These are phyloP conservation scores for Coracopsis vasa DNA, from an alignment of 2,113 vertebrate species.

Conservation along the genomic window DNA sequence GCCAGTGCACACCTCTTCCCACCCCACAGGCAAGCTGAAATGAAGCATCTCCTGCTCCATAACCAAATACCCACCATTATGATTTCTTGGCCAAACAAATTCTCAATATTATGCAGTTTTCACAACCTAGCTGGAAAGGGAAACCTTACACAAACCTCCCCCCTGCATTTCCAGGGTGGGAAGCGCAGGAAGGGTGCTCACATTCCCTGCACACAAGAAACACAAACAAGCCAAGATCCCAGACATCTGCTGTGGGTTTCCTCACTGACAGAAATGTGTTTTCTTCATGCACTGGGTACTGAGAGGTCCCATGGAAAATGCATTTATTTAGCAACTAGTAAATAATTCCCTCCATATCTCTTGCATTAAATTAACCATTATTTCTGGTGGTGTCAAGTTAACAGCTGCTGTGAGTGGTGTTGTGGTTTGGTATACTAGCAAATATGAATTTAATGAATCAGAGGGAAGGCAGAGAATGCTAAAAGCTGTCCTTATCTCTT, in stretches of 20 bases:
- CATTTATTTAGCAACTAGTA: neutral
- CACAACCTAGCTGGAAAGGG: neutral
- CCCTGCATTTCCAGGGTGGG: neutral
- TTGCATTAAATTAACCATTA: neutral
- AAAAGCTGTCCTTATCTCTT: neutral
- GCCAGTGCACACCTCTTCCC: neutral
- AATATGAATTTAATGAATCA: neutral
- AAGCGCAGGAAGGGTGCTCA: neutral
- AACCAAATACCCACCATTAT: rapidly evolving
- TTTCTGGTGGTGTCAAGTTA: neutral
- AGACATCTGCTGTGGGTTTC: neutral
- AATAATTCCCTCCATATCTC: neutral
- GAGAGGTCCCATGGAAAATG: neutral
- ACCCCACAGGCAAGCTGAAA: neutral
- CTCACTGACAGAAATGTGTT: neutral
- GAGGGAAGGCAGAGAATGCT: neutral
- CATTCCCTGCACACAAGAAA: neutral
- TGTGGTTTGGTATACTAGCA: neutral
- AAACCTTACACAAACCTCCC: neutral
- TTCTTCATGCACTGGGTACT: neutral
- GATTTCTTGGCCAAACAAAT: neutral
- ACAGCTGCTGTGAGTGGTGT: neutral
- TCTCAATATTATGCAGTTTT: neutral
- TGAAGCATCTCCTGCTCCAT: neutral
- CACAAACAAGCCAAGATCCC: neutral